Evolutionary conservation across 2,797 vertebrate genomes (phyloP).

Genomic region (Sebastes vulpes): DNA sequence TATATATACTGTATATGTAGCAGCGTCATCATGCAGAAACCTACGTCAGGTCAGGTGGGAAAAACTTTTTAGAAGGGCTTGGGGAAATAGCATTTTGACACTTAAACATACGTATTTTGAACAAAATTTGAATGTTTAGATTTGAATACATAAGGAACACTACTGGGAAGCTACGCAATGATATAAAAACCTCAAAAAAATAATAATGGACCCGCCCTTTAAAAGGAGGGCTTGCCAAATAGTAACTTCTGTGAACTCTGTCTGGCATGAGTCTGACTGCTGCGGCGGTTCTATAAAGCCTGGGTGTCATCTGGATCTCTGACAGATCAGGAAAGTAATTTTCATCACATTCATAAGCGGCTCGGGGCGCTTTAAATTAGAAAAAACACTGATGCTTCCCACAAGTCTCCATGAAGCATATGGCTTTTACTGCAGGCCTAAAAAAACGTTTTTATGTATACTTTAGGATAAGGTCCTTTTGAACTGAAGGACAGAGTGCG

Average conservation of each 20-base stretch:
- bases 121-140: fast-evolving
- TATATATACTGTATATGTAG: too few species aligned
- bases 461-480: not conserved
- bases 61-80: too few species aligned
- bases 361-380: not conserved
- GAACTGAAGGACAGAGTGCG: not conserved
- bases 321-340: slow-evolving; percentile 1
- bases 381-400: not conserved
- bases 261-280: slow-evolving; percentile 13
- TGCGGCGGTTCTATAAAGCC: not conserved
- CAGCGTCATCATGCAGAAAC: too few species aligned
- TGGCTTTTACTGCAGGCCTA: not conserved
- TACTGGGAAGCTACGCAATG: too few species aligned
- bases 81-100: too few species aligned
- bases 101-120: too few species aligned
- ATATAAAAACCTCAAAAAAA: too few species aligned
- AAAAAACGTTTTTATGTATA: not conserved
- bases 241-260: slow-evolving; percentile 8
- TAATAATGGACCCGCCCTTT: too few species aligned
- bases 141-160: too few species aligned
- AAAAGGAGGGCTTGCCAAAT: slow-evolving; percentile 4
- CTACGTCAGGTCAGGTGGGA: too few species aligned
- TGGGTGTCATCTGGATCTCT: slow-evolving; percentile 12
- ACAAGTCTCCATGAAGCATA: not conserved
- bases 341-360: slow-evolving; percentile 4